Evolutionary conservation across 1,140 invertebrate species (phyloP), one percentile per base, ranked within the genome.

Genomic region (Nautilus pompilius): DNA sequence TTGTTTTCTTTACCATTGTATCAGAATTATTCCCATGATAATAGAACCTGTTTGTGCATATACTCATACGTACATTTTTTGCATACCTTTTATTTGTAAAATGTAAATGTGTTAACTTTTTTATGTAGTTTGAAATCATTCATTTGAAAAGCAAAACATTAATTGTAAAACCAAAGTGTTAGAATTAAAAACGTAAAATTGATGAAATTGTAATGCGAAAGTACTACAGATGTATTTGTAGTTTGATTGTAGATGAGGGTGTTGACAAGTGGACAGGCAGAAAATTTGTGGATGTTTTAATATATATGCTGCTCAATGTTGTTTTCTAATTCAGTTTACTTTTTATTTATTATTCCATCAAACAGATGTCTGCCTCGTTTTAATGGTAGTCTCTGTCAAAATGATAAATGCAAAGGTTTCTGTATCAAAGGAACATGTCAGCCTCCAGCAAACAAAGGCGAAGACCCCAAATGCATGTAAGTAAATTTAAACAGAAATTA

Each of bases 351-450:
- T 22, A 20, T 30, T 58, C 48, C 41, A 28, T 62, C 17, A 60
- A 61, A n/a, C 69, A 76, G 72, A 24, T 87, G 86, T 72, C 68
- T 68, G 5, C 46, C 67, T 48, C 76, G 76, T 13, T 86, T 84
- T 69, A 80, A 77, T 64, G 86, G 85, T 74, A 66, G 67, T 30
- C 53, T 36, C 26, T 79, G 72, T 71, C 79, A 87, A 22, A 76
- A 83, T 3, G 57, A 71, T 48, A 72, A 81, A 28, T 88, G 88
- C 70, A 78, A 85, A 30, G 75, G 82, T 29, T 86, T 84, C 67
- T 85, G 86, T 66, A 71, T 80, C 17, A 88, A 88, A 72, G 83
- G 83, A 20, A 84, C 77, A 4, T 89, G 88, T 74, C 70, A 77
- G 63, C 30, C 60, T 6, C 62, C 67, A 49, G 60, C 48, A 6